A percentile compares a stretch with the other conserved stretches of the same genome.
These are phyloP conservation scores for Drosophila barbarae DNA, from an alignment of 2,888 invertebrate genomes.

Conservation along the genomic window DNA sequence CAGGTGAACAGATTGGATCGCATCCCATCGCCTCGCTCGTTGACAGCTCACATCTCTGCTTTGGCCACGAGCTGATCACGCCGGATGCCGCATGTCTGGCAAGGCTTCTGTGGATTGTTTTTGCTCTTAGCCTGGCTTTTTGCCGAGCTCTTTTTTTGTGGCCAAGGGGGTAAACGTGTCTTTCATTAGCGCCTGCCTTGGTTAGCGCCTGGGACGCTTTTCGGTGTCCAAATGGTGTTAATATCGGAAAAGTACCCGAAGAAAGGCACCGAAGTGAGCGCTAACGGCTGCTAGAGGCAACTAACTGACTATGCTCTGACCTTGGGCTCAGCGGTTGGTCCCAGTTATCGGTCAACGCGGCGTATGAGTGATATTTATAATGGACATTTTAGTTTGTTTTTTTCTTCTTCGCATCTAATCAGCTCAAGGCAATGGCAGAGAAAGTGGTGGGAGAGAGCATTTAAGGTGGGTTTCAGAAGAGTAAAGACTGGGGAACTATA, in stretches of 20 bases:
- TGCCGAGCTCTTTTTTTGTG: constrained; percentile 10
- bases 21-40: constrained; percentile 23
- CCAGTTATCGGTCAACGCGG: constrained; percentile 61
- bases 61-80: constrained; percentile 55
- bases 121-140: constrained; percentile 30
- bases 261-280: constrained; percentile 1
- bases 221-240: constrained; percentile 35
- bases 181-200: constrained; percentile 60
- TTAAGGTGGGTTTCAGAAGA: not conserved
- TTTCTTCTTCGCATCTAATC: constrained; percentile 29
- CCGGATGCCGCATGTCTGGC: constrained; percentile 59
- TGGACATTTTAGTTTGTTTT: constrained; percentile 6
- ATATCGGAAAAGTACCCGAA: constrained; percentile 56
- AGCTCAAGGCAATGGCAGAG: constrained; percentile 22
- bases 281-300: not conserved
- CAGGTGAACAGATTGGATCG: constrained; percentile 10
- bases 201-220: constrained; percentile 60
- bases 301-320: constrained; percentile 34
- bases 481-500: not conserved
- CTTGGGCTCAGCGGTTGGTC: constrained; percentile 38
- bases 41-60: constrained; percentile 39
- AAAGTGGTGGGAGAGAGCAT: constrained; percentile 31
- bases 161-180: constrained; percentile 55
- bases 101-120: constrained; percentile 38
- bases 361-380: constrained; percentile 44